Evolutionary conservation across 2,113 vertebrate genomes (phyloP).

Genomic region (Salminus brasiliensis): DNA sequence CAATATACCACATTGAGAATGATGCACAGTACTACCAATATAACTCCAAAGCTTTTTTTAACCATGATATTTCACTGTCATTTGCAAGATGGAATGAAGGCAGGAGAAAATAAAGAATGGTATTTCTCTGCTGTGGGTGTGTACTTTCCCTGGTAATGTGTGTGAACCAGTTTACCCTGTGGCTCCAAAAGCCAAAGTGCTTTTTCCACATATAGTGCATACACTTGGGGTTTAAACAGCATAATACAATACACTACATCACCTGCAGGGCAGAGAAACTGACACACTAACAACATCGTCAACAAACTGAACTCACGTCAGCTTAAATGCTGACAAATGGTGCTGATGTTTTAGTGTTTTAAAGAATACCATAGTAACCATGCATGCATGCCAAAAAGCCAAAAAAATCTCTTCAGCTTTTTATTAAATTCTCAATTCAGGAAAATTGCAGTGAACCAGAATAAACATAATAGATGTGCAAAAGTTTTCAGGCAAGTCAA

Average conservation of each 20-base stretch:
- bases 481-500: no score
- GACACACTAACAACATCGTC: not conserved
- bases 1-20: no score
- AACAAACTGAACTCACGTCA: not conserved
- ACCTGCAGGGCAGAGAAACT: not conserved
- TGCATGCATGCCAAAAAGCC: no score
- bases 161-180: not conserved
- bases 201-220: not conserved
- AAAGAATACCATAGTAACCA: not conserved
- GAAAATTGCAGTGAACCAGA: no score
- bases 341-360: not conserved
- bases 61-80: constrained; percentile 20
- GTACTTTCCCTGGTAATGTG: not conserved
- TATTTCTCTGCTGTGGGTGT: constrained; percentile 3
- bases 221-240: not conserved
- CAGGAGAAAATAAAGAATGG: constrained; percentile 30
- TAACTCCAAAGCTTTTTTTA: not conserved
- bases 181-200: not conserved
- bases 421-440: no score
- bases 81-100: constrained; percentile 41
- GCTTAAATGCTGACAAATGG: not conserved
- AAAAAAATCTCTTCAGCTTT: no score
- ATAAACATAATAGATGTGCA: no score
- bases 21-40: no score
- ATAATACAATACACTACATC: not conserved